These are phyloP conservation scores for Ericerus pela DNA, from an alignment of 1,140 invertebrate genomes.

Conservation along the genomic window DNA sequence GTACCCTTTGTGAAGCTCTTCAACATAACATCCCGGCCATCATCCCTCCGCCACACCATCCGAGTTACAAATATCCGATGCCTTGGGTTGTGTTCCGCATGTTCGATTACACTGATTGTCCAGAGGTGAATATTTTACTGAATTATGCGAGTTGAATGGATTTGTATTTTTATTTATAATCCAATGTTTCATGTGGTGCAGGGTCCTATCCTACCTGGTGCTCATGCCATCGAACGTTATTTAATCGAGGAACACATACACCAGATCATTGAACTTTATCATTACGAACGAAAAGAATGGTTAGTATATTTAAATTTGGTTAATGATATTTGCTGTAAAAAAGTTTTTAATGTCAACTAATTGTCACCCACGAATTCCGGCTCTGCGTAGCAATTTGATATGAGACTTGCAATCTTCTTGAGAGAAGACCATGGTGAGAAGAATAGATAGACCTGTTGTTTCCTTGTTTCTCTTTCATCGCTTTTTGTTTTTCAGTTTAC, in stretches of 20 bases:
- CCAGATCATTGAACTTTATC: slow-evolving; percentile 81
- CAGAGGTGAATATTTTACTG: slow-evolving; percentile 44
- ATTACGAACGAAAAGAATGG: slow-evolving; percentile 86
- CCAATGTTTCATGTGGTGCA: slow-evolving; percentile 20
- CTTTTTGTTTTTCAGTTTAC: too few species aligned
- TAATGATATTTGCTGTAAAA: background rate
- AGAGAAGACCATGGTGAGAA: too few species aligned
- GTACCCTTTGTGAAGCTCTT: slow-evolving; percentile 82
- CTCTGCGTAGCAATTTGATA: too few species aligned
- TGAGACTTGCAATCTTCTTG: too few species aligned
- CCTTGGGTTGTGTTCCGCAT: slow-evolving; percentile 81
- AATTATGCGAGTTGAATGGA: background rate
- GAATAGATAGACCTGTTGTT: too few species aligned
- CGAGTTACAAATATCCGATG: slow-evolving; percentile 74
- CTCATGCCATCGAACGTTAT: slow-evolving; percentile 93
- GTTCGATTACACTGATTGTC: slow-evolving; percentile 98
- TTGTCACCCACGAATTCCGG: too few species aligned
- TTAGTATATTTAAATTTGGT: slow-evolving; percentile 29
- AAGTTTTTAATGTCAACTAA: too few species aligned
- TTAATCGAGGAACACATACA: slow-evolving; percentile 93
- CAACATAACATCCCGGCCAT: slow-evolving; percentile 88
- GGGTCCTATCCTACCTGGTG: slow-evolving; percentile 71
- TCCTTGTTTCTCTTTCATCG: too few species aligned
- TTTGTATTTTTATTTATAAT: background rate
- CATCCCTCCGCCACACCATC: slow-evolving; percentile 78